Conservation (phyloP, 2,888 invertebrate genomes). For the Abscondita cerata region DNA sequence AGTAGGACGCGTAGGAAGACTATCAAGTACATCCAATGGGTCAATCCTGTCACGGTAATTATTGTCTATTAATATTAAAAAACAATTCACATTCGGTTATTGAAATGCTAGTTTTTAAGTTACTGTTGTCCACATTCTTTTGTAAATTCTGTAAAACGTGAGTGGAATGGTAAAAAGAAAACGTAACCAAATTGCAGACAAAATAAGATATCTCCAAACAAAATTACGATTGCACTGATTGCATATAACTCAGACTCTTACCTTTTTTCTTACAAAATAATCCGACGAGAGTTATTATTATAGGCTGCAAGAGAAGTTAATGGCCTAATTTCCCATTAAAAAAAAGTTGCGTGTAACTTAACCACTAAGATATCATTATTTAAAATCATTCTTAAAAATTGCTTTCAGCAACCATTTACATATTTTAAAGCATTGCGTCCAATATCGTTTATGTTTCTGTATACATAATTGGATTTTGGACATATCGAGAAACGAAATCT, state of each 20-base stretch:
- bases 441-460: conserved; percentile 10
- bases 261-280: conserved; percentile 27
- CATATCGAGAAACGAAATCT: too few relatives aligned
- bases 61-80: too few relatives aligned
- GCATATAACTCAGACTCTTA: conserved; percentile 26
- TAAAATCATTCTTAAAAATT: conserved; percentile 21
- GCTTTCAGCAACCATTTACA: conserved; percentile 27
- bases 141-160: too few relatives aligned
- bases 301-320: conserved; percentile 28
- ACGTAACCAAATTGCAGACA: conserved; percentile 15
- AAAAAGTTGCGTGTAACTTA: conserved; percentile 29
- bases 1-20: too few relatives aligned
- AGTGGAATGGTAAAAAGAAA: not conserved
- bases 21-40: too few relatives aligned
- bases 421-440: conserved; percentile 15
- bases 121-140: too few relatives aligned
- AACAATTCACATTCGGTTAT: too few relatives aligned
- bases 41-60: too few relatives aligned
- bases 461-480: not conserved
- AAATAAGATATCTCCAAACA: conserved; percentile 25
- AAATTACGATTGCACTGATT: conserved; percentile 26
- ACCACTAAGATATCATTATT: conserved; percentile 30
- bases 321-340: conserved; percentile 26
- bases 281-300: conserved; percentile 32
- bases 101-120: too few relatives aligned